phyloP scores from a whole-genome alignment of 2,113 vertebrate species.

The Typhlomys cinereus region DNA sequence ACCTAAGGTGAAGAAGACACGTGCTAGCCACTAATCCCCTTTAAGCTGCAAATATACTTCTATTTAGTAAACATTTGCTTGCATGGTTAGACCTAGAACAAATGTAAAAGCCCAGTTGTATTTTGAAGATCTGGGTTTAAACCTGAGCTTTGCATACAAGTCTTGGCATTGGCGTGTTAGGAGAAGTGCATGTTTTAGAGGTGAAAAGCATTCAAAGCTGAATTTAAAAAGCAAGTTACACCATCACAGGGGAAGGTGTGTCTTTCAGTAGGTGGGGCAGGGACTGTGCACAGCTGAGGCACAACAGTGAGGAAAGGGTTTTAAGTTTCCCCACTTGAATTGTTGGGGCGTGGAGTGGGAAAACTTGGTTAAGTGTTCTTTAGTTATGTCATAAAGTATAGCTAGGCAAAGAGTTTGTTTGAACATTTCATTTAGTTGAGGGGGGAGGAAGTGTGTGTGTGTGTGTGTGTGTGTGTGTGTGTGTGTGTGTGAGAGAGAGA shows the following conservation, averaged over 20 bases:
- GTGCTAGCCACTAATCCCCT: too few relatives aligned
- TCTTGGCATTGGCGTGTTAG: not conserved
- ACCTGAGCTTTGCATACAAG: not conserved
- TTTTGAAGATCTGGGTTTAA: constrained; percentile 6
- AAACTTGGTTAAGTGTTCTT: not conserved
- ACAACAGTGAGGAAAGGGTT: not conserved
- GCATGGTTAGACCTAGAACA: not conserved
- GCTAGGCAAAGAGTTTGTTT: constrained; percentile 14
- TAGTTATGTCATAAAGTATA: not conserved
- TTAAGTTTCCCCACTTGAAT: not conserved
- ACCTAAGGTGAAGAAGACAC: too few relatives aligned
- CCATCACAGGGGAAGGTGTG: not conserved
- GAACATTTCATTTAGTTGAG: too few relatives aligned
- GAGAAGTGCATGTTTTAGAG: not conserved
- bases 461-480: too few relatives aligned
- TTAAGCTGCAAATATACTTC: not conserved
- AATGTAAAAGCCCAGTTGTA: not conserved
- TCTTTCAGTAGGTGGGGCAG: not conserved
- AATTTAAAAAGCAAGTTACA: not conserved
- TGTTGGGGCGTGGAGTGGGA: not conserved
- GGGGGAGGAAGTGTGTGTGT: too few relatives aligned
- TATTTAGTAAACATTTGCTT: constrained; percentile 7
- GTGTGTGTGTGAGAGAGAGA: too few relatives aligned
- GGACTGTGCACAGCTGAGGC: not conserved
- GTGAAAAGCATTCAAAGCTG: not conserved